A percentile compares a stretch with the other conserved stretches of the same genome.
Conservation (phyloP, 2,797 vertebrate genomes). For the Parambassis ranga region DNA sequence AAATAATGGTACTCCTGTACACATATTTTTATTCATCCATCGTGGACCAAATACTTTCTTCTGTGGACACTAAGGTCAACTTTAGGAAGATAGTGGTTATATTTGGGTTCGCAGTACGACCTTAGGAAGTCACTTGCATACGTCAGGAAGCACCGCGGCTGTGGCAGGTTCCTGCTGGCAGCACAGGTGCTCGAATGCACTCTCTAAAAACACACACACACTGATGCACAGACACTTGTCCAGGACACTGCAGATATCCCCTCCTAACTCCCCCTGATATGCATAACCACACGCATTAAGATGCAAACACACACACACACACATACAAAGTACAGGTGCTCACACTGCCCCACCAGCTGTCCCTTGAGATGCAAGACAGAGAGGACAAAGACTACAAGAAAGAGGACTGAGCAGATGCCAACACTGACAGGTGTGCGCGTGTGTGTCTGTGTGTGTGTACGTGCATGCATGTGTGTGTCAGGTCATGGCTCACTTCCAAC, state of each 20-base stretch:
- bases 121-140: conserved; percentile 57
- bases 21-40: neutral
- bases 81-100: conserved; percentile 45
- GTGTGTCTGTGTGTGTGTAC: conserved; percentile 24
- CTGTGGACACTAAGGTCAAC: conserved; percentile 6
- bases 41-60: neutral
- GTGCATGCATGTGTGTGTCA: conserved; percentile 12
- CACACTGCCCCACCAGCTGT: conserved; percentile 64
- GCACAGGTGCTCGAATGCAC: conserved; percentile 66
- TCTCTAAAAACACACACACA: conserved; percentile 17
- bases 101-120: conserved; percentile 46
- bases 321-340: conserved; percentile 55
- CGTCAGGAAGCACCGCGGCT: conserved; percentile 42
- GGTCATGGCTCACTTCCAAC: conserved; percentile 54
- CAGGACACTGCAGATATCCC: conserved; percentile 27
- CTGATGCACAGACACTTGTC: conserved; percentile 28
- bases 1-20: neutral
- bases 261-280: conserved; percentile 28
- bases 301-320: conserved; percentile 21
- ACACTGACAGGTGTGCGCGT: conserved; percentile 48
- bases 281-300: conserved; percentile 26
- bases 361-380: conserved; percentile 58
- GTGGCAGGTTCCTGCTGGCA: conserved; percentile 66
- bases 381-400: conserved; percentile 61
- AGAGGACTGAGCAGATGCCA: conserved; percentile 40